These are phyloP conservation scores for Rhynchophorus ferrugineus DNA, from an alignment of 1,140 invertebrate species.

Conservation along the genomic window DNA sequence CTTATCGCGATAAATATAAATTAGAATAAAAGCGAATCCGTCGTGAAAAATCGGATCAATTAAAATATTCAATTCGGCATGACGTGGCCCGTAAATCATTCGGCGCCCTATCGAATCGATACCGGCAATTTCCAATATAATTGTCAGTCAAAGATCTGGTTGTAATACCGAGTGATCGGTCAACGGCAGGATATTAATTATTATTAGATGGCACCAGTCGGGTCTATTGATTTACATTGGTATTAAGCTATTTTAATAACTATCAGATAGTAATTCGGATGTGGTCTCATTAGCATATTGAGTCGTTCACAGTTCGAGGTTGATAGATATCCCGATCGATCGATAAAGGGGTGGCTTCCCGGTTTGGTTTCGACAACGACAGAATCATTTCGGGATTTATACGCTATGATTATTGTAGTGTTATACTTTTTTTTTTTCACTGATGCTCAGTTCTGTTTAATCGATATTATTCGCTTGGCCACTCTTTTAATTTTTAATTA, in stretches of 20 bases:
- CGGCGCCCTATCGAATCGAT: conserved; percentile 13
- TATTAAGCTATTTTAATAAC: conserved; percentile 21
- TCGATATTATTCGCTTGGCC: too few relatives aligned
- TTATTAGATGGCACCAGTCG: conserved; percentile 18
- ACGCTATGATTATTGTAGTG: too few relatives aligned
- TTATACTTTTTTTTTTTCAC: too few relatives aligned
- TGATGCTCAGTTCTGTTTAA: too few relatives aligned
- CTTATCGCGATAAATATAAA: too few relatives aligned
- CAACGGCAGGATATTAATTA: conserved; percentile 21
- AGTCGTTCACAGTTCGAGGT: neutral
- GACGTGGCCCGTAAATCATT: conserved; percentile 13
- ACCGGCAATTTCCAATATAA: conserved; percentile 14
- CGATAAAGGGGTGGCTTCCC: too few relatives aligned
- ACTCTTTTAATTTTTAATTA: too few relatives aligned
- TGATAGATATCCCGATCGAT: neutral
- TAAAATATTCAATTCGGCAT: conserved; percentile 12
- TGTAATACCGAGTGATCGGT: conserved; percentile 18
- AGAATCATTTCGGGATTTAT: too few relatives aligned
- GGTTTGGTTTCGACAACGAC: too few relatives aligned
- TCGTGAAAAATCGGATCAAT: conserved; percentile 14
- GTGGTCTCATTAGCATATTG: conserved; percentile 15
- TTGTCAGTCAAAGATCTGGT: conserved; percentile 18
- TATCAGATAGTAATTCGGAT: conserved; percentile 14
- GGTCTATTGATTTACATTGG: conserved; percentile 18
- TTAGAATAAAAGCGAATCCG: too few relatives aligned